A percentile compares a stretch with the other conserved stretches of the same genome.
These are phyloP conservation scores for Ciconia nigra DNA, from an alignment of 2,797 vertebrate species.

Conservation along the genomic window DNA sequence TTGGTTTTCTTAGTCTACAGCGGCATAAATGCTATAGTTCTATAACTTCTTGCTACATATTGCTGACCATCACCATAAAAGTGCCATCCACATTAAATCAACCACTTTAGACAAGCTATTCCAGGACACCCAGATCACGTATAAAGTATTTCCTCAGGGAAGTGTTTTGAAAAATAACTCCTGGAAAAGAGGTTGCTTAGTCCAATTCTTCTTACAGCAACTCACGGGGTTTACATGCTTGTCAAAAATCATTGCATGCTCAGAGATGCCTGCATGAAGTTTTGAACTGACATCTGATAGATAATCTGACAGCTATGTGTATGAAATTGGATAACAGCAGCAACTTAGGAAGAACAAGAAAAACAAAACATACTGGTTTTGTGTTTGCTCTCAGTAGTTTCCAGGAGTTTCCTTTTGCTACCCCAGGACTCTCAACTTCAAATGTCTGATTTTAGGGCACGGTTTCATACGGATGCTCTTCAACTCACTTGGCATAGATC, in stretches of 20 bases:
- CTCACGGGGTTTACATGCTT: not conserved
- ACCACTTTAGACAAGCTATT: not conserved
- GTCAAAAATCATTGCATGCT: conserved; percentile 10
- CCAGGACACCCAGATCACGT: not conserved
- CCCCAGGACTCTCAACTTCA: not conserved
- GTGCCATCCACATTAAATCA: not conserved
- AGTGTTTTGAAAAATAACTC: not conserved
- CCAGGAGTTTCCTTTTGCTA: not conserved
- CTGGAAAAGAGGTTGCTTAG: not conserved
- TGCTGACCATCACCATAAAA: not conserved
- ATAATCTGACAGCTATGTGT: not conserved
- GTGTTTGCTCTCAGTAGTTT: not conserved
- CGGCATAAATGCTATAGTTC: not conserved
- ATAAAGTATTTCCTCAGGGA: not conserved
- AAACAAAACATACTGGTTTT: not conserved
- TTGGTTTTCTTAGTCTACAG: not conserved
- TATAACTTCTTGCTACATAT: not conserved
- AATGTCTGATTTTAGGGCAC: not conserved
- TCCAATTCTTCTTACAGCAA: not conserved
- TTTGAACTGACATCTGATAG: conserved; percentile 13
- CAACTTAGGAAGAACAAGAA: not conserved
- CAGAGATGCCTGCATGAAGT: not conserved
- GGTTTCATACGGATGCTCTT: not conserved
- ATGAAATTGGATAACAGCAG: not conserved
- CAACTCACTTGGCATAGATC: not conserved